These are phyloP conservation scores for Microtus richardsoni DNA, from an alignment of 2,113 vertebrate genomes.

Conservation along the genomic window DNA sequence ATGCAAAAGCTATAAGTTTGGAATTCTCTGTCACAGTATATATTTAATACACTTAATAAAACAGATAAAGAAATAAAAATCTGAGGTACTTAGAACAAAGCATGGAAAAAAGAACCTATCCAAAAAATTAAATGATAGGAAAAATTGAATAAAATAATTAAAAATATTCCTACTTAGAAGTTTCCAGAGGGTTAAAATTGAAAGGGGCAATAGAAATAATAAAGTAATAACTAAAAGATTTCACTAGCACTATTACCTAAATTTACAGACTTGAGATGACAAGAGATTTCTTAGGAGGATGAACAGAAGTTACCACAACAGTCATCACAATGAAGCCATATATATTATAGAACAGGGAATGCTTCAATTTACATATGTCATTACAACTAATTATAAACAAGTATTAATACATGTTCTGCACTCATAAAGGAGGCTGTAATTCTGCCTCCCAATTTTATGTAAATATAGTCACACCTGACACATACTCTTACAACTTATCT, in stretches of 20 bases:
- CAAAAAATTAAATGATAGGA: not conserved
- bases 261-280: not conserved
- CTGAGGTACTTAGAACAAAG: not conserved
- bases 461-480: conserved; percentile 40
- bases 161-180: not conserved
- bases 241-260: not conserved
- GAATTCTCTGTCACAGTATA: not conserved
- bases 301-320: not conserved
- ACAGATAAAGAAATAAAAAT: not conserved
- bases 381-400: conserved; percentile 47
- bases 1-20: conserved; percentile 1
- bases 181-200: conserved; percentile 25
- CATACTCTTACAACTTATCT: not conserved
- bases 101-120: not conserved
- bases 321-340: conserved; percentile 1
- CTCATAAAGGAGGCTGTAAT: conserved; percentile 14
- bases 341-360: not conserved
- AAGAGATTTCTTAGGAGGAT: not conserved
- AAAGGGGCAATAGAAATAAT: not conserved
- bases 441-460: conserved; percentile 9
- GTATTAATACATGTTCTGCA: conserved; percentile 7
- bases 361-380: conserved; percentile 33
- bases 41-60: conserved; percentile 19
- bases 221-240: conserved; percentile 2
- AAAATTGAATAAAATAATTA: not conserved